Percentiles rank a stretch among this genome's conserved stretches.
These are phyloP conservation scores for Rhysida immarginata DNA, from an alignment of 1,140 invertebrate genomes.

Conservation along the genomic window DNA sequence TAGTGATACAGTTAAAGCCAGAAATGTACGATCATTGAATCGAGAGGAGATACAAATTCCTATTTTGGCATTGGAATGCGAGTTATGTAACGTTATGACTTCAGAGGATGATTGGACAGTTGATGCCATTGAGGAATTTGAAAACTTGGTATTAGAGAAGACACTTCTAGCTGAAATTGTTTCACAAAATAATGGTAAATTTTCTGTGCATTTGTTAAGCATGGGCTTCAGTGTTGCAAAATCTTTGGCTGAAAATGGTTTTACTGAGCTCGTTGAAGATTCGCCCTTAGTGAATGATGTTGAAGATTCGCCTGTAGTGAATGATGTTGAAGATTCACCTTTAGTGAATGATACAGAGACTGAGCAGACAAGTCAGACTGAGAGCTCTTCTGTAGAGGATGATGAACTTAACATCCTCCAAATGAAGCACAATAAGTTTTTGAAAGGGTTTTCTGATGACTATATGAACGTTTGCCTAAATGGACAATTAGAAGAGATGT, in stretches of 20 bases:
- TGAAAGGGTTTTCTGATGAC: too few species aligned
- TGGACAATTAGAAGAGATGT: too few species aligned
- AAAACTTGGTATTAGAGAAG: not conserved
- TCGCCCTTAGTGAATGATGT: not conserved
- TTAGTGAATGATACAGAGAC: too few species aligned
- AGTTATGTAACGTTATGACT: not conserved
- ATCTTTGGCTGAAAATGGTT: not conserved
- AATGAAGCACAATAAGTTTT: too few species aligned
- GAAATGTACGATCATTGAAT: not conserved
- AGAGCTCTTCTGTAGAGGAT: too few species aligned
- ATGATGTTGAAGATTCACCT: too few species aligned
- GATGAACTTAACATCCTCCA: too few species aligned
- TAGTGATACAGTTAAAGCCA: constrained; percentile 1
- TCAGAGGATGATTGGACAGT: not conserved
- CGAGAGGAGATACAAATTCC: not conserved
- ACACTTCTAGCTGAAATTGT: not conserved
- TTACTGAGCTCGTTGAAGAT: not conserved
- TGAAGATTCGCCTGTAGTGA: too few species aligned
- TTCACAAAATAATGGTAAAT: not conserved
- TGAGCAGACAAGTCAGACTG: too few species aligned
- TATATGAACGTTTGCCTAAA: too few species aligned
- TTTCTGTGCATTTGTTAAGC: not conserved
- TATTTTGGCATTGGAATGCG: not conserved
- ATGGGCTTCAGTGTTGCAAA: not conserved
- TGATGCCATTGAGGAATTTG: constrained; percentile 4